These are phyloP conservation scores for Archips crataeganus DNA, from an alignment of 2,888 invertebrate genomes.

Conservation along the genomic window DNA sequence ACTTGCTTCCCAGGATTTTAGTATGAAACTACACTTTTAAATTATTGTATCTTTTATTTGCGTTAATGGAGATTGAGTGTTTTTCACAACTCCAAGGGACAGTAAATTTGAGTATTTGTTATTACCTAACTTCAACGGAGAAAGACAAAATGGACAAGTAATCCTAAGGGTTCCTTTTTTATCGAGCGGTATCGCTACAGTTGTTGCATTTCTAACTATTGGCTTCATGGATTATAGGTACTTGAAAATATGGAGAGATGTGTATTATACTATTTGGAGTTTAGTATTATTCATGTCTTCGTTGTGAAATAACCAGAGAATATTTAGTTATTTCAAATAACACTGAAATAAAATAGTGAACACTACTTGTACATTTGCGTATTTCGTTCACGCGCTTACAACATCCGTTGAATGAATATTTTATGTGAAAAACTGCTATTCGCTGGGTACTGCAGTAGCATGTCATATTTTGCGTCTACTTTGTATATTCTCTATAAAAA, in stretches of 20 bases:
- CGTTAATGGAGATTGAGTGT: too few species aligned
- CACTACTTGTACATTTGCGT: slow-evolving; percentile 22
- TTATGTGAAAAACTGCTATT: slow-evolving; percentile 70
- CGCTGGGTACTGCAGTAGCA: slow-evolving; percentile 45
- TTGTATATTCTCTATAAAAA: slow-evolving; percentile 15
- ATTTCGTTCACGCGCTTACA: slow-evolving; percentile 55
- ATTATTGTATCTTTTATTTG: too few species aligned
- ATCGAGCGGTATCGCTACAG: not conserved
- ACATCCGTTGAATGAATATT: slow-evolving; percentile 65
- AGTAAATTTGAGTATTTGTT: too few species aligned
- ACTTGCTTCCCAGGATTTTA: too few species aligned
- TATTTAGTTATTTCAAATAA: not conserved
- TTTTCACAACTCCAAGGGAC: too few species aligned
- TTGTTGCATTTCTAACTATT: not conserved
- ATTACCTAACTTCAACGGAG: too few species aligned
- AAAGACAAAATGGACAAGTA: too few species aligned
- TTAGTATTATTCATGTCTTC: not conserved
- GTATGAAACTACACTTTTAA: too few species aligned
- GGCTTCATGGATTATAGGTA: too few species aligned
- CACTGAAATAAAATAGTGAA: slow-evolving; percentile 2
- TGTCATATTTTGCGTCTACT: slow-evolving; percentile 31
- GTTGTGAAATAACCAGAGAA: not conserved
- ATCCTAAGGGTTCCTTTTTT: too few species aligned
- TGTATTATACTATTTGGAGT: not conserved
- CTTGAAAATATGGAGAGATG: too few species aligned